Evolutionary conservation across 2,797 vertebrate genomes (phyloP), one percentile per base, ranked within the genome.

Genomic region (Amphiprion clarkii): DNA sequence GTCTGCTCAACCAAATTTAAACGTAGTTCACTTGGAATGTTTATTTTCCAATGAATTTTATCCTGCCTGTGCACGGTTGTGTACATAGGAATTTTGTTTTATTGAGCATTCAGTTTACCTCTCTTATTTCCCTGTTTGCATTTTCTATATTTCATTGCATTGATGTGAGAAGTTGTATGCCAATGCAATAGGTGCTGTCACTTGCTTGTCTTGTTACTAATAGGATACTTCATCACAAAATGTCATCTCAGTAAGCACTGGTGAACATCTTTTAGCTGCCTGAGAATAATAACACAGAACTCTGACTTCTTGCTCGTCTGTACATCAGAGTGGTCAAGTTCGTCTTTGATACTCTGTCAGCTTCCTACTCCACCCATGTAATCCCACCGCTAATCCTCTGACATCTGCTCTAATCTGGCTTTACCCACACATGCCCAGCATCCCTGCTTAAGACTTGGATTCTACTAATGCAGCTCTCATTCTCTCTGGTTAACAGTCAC

Each of bases 391-490:
- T 83, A 80, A 88, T 87, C 84, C 82, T 39, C 64, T 42, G 40
- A 83, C 59, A 82, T 79, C 62, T 64, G 78, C 67, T 80, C 31
- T 82, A 76, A 85, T 86, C 84, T 78, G 72, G 16, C 10, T 77
- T 75, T 14, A 71, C 36, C 54, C 67, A 31, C 46, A 65, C 51
- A 59, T 2, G 2, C 12, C 13, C 36, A 59, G 14, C 21, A 63
- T 65, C 25, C 19, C 42, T 19, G 60, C 10, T 53, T 55, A 72
- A 66, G n/a, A 71, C 46, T 58, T 54, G 9, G 13, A 10, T 33
- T 65, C 10, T 54, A 31, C 36, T 66, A 46, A 25, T n/a, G 9
- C 21, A 21, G 3, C 64, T 53, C 17, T 70, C 3, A 11, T n/a
- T 29, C 21, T 60, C 12, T 72, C 7, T 51, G 6, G 48, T 42